Conservation (phyloP, 2,113 vertebrate species). For the Laticauda colubrina region DNA sequence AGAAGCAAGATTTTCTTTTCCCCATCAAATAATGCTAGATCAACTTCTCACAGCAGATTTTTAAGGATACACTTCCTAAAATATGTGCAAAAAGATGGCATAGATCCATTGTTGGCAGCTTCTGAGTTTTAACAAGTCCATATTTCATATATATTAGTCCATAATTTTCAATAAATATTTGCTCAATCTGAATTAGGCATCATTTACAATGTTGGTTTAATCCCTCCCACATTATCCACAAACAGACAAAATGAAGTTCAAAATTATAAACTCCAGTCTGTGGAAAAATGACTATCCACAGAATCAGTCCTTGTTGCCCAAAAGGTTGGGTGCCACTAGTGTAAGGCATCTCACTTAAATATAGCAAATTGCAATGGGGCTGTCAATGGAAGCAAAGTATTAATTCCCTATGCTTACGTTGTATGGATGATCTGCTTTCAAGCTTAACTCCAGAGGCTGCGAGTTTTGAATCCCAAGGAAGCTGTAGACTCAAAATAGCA, state of each 20-base stretch:
- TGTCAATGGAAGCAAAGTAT: background rate
- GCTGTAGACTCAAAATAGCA: constrained; percentile 70
- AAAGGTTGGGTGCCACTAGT: no score
- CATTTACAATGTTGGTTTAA: background rate
- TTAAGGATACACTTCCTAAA: background rate
- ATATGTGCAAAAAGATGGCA: background rate
- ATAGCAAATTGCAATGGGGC: background rate
- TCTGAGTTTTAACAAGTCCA: background rate
- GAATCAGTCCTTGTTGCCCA: no score
- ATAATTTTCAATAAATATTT: background rate
- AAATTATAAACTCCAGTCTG: background rate
- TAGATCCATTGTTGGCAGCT: background rate
- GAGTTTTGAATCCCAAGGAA: constrained; percentile 72
- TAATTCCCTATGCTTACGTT: constrained; percentile 65
- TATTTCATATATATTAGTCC: background rate
- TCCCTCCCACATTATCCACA: background rate
- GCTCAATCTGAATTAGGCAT: background rate
- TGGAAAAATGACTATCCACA: no score
- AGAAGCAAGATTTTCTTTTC: background rate
- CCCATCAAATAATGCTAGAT: background rate
- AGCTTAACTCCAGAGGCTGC: constrained; percentile 75
- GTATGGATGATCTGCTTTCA: constrained; percentile 72
- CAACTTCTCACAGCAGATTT: background rate
- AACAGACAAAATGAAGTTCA: background rate
- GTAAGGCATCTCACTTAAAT: background rate